Evolutionary conservation across 2,113 vertebrate genomes (phyloP), one percentile per base, ranked within the genome.

Genomic region (Protomyctophum bolini): DNA sequence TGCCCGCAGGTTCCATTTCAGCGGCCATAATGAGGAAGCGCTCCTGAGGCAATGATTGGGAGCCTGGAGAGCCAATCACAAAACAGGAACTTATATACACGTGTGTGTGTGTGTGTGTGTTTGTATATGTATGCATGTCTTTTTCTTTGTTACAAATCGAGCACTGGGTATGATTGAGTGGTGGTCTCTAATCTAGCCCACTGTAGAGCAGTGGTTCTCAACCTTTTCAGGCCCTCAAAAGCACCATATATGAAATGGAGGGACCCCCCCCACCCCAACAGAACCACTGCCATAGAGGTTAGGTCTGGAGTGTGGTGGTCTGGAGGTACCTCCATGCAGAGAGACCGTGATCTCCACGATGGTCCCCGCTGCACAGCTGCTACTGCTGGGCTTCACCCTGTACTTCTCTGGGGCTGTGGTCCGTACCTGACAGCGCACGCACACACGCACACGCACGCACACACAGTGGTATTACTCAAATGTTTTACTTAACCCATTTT

Each of bases 321-420:
- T 7, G 88, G 87, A 63, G 52, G 3, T 82, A 96, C 95, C 95
- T 76, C 94, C 95, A 51, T 96, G 95, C 60, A 96, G 93, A 79
- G 94, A 94, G 0, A 97, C 92, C 14, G 93, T 58, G 72, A 97
- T 95, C 76, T 96, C 95, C 46, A 95, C 49, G 0, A 90, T 94
- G 7, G 92, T 89, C 2, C 95, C 95, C 9, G 95, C 94, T 58
- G 95, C 94, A 80, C 93, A 95, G 84, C 91, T 93, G 86, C 94
- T 94, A 73, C 92, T 95, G 77, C 96, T 95, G 10, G 95, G 94
- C 70, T 96, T 97, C 59, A 97, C 96, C 70, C 95, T 89, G 84
- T 96, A 95, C 68, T 95, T 96, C 70, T 96, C 95, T 57, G 95
- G 95, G 60, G 95, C 95, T 47, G 95, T 96, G 55, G 94, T 94